Base-by-base conservation (phyloP, 2,888 invertebrate genomes). In the Napeogenes inachia region DNA sequence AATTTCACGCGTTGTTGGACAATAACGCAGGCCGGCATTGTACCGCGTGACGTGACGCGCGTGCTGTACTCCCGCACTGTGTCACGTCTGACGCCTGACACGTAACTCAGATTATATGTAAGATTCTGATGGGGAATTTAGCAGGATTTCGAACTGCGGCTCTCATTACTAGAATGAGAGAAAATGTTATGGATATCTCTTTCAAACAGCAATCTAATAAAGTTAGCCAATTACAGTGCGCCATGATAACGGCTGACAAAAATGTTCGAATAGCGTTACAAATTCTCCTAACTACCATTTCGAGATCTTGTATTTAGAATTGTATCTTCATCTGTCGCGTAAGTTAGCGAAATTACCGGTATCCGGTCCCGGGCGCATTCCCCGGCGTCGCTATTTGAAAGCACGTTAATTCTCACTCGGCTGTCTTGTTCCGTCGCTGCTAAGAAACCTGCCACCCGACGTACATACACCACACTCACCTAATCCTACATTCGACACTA, bases 1-100 rank as follows among this genome's bases (percentile, higher is more conserved):
- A 87, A 85, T 90, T 91, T 90, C 89, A 89, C 89, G 90, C 90
- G 84, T 89, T 88, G 90, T 89, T 87, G 89, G 89, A 86, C 87
- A 87, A 90, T 88, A 89, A 87, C 87, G 89, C 89, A 84, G 79
- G 75, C 75, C 68, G 72, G 79, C 74, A 82, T 83, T 83, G 84
- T 84, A 77, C 76, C 54, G 33, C 54, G 61, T 65, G 61, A 79
- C 78, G 77, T 75, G 77, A 78, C 78, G 78, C 77, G 76, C 74
- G 75, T 73, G 73, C 70, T 60, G 59, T 66, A 69, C 67, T 68
- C 71, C 72, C 72, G 55, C 60, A 67, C 65, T 67, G 60, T 61
- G 69, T 70, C 66, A 70, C 67, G 63, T 60, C 58, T 68, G 69
- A 68, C 68, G 64, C 61, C 63, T 71, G 68, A 69, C 67, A 61